These are phyloP conservation scores for Sorex fumeus DNA, from an alignment of 2,113 vertebrate species.

Conservation along the genomic window DNA sequence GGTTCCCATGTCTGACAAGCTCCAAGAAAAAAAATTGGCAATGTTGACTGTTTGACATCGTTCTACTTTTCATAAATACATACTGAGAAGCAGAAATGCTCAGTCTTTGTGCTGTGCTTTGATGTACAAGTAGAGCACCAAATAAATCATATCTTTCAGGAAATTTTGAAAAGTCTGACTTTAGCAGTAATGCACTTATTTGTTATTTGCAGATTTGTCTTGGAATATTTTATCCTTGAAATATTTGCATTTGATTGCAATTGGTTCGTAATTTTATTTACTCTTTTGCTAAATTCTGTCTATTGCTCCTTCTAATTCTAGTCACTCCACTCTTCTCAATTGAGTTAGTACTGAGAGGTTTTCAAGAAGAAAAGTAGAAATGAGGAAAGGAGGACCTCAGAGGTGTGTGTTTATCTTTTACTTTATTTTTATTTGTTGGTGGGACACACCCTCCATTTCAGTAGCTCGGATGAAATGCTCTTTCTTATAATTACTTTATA, in stretches of 20 bases:
- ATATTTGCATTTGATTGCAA: conserved; percentile 34
- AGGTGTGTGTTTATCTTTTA: conserved; percentile 77
- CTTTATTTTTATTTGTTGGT: conserved; percentile 68
- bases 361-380: conserved; percentile 57
- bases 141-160: conserved; percentile 55
- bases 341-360: conserved; percentile 73
- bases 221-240: conserved; percentile 60
- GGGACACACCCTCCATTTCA: conserved; percentile 45
- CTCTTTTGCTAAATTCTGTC: conserved; percentile 37
- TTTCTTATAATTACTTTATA: conserved; percentile 10
- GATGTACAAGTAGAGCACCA: conserved; percentile 1
- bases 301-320: neutral
- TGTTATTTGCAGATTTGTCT: conserved; percentile 50
- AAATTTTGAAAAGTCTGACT: conserved; percentile 49
- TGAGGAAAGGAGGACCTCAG: conserved; percentile 41
- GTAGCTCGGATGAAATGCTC: conserved; percentile 43
- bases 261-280: neutral
- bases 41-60: neutral
- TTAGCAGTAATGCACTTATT: conserved; percentile 8
- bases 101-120: conserved; percentile 26
- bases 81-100: conserved; percentile 47
- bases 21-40: conserved; percentile 5
- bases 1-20: neutral
- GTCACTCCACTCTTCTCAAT: neutral
- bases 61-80: conserved; percentile 47